Conservation (phyloP, 1,140 invertebrate genomes). For the Drosophila trapezifrons region DNA sequence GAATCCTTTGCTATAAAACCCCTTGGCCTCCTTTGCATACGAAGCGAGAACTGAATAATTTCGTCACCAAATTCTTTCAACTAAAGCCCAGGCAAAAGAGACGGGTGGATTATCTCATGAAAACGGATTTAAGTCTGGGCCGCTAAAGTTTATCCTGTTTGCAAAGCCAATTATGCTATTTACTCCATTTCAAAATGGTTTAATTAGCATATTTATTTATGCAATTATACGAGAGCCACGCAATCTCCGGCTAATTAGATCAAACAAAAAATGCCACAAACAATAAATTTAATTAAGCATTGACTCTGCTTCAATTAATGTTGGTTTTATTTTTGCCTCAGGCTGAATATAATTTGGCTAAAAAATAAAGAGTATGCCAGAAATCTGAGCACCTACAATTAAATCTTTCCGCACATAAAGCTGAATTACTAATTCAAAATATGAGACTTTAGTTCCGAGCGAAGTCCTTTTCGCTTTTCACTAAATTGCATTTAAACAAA, state of each 20-base stretch:
- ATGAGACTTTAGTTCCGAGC: neutral
- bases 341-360: conserved; percentile 7
- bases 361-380: neutral
- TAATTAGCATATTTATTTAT: conserved; percentile 45
- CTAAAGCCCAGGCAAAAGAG: conserved; percentile 19
- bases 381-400: conserved; percentile 11
- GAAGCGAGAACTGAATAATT: conserved; percentile 40
- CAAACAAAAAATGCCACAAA: conserved; percentile 12
- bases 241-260: conserved; percentile 26
- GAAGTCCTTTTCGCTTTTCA: conserved; percentile 25
- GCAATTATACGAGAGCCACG: conserved; percentile 16
- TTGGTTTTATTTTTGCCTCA: conserved; percentile 2
- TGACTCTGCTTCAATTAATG: conserved; percentile 23
- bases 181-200: conserved; percentile 26
- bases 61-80: conserved; percentile 50
- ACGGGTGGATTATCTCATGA: conserved; percentile 52
- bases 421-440: neutral
- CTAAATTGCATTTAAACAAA: conserved; percentile 36
- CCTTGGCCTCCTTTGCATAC: conserved; percentile 63
- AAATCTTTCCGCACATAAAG: conserved; percentile 3
- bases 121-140: conserved; percentile 26
- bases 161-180: conserved; percentile 27
- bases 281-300: conserved; percentile 23
- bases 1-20: conserved; percentile 39
- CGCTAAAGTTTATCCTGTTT: conserved; percentile 10